Conservation (phyloP, 1,140 invertebrate species). For the Eciton burchellii region DNA sequence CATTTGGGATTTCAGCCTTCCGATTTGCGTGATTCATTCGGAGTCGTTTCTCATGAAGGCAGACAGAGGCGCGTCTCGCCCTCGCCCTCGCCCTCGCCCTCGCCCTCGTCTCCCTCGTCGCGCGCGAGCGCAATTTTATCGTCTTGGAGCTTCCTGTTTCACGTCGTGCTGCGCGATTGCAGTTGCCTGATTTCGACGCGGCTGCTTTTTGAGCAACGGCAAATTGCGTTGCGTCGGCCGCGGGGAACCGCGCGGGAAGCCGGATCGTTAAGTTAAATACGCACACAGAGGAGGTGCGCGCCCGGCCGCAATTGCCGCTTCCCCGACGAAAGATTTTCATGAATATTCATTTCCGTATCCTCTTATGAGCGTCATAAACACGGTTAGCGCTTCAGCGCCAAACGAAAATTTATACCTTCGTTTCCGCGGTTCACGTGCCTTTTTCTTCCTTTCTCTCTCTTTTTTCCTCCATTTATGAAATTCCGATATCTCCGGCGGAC, state of each 20-base stretch:
- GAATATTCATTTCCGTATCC: constrained; percentile 65
- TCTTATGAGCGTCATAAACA: constrained; percentile 64
- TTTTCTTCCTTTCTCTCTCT: no score
- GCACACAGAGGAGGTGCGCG: constrained; percentile 52
- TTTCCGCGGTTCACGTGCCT: not conserved
- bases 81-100: no score
- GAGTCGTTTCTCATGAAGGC: no score
- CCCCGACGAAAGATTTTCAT: constrained; percentile 57
- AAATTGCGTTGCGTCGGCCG: constrained; percentile 11
- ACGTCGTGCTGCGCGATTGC: no score
- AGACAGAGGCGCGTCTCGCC: no score
- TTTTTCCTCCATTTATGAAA: constrained; percentile 52
- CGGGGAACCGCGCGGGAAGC: constrained; percentile 42
- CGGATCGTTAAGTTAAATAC: constrained; percentile 69
- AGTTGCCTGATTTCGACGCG: constrained; percentile 29
- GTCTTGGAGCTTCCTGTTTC: no score
- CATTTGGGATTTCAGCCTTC: not conserved
- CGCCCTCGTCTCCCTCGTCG: no score
- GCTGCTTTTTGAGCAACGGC: constrained; percentile 43
- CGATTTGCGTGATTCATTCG: not conserved
- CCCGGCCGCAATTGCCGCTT: constrained; percentile 56
- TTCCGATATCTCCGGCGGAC: not conserved
- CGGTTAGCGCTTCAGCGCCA: not conserved
- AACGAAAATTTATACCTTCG: constrained; percentile 30
- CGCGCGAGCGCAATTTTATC: constrained; percentile 1